Evolutionary conservation across 2,888 invertebrate species (phyloP), one percentile per base, ranked within the genome.

Genomic region (Parnassius glacialis): DNA sequence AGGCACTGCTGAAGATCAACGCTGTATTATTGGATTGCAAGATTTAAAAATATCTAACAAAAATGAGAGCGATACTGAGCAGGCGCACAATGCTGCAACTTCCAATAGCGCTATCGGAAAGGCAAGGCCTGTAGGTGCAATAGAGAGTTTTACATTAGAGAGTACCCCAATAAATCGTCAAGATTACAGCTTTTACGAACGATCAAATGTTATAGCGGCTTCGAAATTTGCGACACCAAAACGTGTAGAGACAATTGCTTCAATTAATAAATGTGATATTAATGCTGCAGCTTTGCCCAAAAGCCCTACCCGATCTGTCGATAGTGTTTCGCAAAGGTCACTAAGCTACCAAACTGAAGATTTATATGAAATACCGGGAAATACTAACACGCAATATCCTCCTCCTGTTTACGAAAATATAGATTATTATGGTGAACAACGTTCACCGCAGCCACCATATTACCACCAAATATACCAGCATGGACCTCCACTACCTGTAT

Each of bases 151-250:
- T 74, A 92, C 93, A 13, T 87, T 93, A 64, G 93, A 93, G 66
- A 92, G 88, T 74, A 86, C 92, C 65, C 85, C 84, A 68, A 80
- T 76, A 67, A 84, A 81, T 75, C 85, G 88, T 47, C 90, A 88
- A 69, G 92, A 92, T 79, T 92, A 92, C 68, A 90, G 90, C 73
- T 90, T 90, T 73, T 92, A 92, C 68, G 96, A 96, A 76, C 92
- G 96, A 61, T 95, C 94, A 64, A 95, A 95, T 75, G 94, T 96
- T 62, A 95, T 95, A 72, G 94, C 95, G 20, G 94, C 95, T 56
- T 95, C 95, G 10, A 95, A 96, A 79, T 96, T 94, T 79, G 95
- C 95, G 52, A 95, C 95, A 47, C 95, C 95, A 57, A 96, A 95
- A 78, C 92, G 94, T 68, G 93, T 95, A 10, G 95, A 95, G 76